Evolutionary conservation across 2,888 invertebrate species (phyloP), one percentile per base, ranked within the genome.

Genomic region (Pyrrhosoma nymphula): DNA sequence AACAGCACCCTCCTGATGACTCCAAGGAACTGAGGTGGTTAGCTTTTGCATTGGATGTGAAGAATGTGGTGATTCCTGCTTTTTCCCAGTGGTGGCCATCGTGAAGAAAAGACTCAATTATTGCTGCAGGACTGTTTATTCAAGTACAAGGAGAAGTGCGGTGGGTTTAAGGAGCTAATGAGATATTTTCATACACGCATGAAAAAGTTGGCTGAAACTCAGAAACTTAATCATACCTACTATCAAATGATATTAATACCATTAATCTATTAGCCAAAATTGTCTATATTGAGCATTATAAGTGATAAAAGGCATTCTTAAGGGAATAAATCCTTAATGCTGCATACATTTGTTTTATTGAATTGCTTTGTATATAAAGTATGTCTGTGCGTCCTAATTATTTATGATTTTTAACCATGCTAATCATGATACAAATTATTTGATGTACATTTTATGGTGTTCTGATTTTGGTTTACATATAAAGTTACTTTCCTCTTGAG

Each of bases 1-100:
- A 97, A 97, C 95, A 97, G 97, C 96, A 97, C 95, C 26, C 90
- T 96, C 95, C 96, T 93, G 69, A 93, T 97, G 96, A 96, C 97
- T 95, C 97, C 97, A 95, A 97, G 97, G 96, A 97, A 97, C 96
- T 97, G 96, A 96, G 93, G 69, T 93, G 69, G 47, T 23, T 69
- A 55, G n/a, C 39, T 69, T 82, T 56, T 95, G 39, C 89, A 30
- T 47, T 69, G 69, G 95, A 56, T 55, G 63, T 69, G 60, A 95
- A 95, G 88, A 47, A 56, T 88, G 60, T 95, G 88, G 89, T 89
- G 90, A 63, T 88, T n/a, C 60, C 39, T 88, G 88, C 56, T 60
- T 56, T 69, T 95, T 60, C 69, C 75, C 47, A 90, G 95, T 93
- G 63, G 39, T 75, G 93, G 93, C 69, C 93, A 93, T 93, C 93